These are phyloP conservation scores for Sakesphorus luctuosus DNA, from an alignment of 2,113 vertebrate species.

Conservation along the genomic window DNA sequence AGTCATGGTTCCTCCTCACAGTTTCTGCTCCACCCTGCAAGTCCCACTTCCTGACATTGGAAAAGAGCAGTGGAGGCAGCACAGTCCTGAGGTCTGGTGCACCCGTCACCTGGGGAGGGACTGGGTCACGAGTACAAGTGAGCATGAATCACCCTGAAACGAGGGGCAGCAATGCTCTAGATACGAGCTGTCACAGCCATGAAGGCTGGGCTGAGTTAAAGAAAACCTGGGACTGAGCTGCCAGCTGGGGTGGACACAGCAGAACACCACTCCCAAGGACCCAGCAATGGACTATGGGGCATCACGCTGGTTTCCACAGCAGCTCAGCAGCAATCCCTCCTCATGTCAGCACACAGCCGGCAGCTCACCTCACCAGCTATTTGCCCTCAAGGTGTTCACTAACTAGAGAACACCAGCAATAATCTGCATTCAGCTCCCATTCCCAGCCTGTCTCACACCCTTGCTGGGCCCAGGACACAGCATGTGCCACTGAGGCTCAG, in stretches of 20 bases:
- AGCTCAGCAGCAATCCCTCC: background rate
- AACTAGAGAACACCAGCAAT: background rate
- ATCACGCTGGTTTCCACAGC: background rate
- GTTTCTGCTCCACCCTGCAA: slow-evolving; percentile 32
- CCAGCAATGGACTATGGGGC: background rate
- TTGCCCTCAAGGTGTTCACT: background rate
- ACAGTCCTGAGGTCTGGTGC: background rate
- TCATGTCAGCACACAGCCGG: background rate
- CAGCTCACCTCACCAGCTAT: background rate
- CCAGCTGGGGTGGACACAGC: background rate
- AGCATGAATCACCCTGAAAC: slow-evolving; percentile 33
- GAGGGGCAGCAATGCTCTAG: background rate
- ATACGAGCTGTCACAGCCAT: accelerated
- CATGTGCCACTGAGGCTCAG: background rate
- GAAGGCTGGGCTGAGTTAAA: background rate
- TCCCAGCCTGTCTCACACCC: background rate
- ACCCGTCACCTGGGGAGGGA: background rate
- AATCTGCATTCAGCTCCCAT: background rate
- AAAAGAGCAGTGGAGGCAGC: background rate
- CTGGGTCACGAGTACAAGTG: background rate
- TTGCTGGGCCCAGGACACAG: background rate
- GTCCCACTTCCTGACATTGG: slow-evolving; percentile 23
- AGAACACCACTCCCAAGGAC: background rate
- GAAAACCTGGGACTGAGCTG: background rate
- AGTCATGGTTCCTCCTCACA: slow-evolving; percentile 18